These are phyloP conservation scores for Caenorhabditis briggsae DNA, from an alignment of 1,140 invertebrate species.

Conservation along the genomic window DNA sequence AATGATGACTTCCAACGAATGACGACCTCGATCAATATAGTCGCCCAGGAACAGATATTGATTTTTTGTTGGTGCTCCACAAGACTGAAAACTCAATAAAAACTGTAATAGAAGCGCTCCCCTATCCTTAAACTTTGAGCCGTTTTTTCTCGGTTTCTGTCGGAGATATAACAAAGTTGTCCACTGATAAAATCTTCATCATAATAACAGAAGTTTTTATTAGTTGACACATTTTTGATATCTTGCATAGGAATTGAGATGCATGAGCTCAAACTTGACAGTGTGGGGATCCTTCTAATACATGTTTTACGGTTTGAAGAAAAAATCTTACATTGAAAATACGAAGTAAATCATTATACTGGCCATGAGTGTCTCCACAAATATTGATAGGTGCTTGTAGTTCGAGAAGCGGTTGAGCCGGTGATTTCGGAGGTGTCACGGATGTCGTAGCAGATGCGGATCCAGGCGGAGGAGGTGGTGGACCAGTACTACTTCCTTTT, in stretches of 20 bases:
- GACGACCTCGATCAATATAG: constrained; percentile 69
- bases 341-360: constrained; percentile 66
- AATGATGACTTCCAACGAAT: constrained; percentile 70
- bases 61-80: constrained; percentile 64
- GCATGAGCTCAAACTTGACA: too few species aligned
- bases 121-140: too few species aligned
- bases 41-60: constrained; percentile 70
- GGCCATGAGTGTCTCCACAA: constrained; percentile 71
- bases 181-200: too few species aligned
- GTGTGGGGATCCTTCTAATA: too few species aligned
- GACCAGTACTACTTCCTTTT: not conserved
- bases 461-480: not conserved
- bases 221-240: too few species aligned
- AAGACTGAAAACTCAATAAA: constrained; percentile 54
- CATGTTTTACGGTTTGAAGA: too few species aligned
- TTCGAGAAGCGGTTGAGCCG: not conserved
- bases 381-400: constrained; percentile 66
- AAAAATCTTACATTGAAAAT: constrained; percentile 63
- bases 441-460: constrained; percentile 16
- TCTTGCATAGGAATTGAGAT: too few species aligned
- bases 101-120: not conserved
- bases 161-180: too few species aligned
- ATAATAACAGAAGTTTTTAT: too few species aligned
- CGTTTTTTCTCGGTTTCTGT: too few species aligned
- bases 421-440: not conserved